phyloP scores from a whole-genome alignment of 2,888 invertebrate genomes.

The Taenaris catops region DNA sequence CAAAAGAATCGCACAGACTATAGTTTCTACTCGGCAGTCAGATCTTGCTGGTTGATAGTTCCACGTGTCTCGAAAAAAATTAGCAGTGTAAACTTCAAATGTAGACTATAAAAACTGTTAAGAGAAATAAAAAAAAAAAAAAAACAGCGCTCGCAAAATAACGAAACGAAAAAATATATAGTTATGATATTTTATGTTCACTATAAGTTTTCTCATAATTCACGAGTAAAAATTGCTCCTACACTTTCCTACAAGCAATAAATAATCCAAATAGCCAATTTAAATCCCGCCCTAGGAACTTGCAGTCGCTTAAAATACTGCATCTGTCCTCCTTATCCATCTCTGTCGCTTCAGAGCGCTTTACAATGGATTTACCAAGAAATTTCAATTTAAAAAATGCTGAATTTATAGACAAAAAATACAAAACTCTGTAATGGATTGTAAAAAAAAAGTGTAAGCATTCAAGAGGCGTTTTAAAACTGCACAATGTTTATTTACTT shows the following conservation, averaged over 20 bases:
- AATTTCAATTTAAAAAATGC: conserved; percentile 20
- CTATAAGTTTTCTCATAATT: no score
- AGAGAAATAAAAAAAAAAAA: no score
- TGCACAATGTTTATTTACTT: conserved; percentile 9
- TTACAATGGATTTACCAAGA: conserved; percentile 15
- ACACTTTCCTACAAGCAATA: conserved; percentile 13
- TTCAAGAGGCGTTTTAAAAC: conserved; percentile 12
- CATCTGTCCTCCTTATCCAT: conserved; percentile 21
- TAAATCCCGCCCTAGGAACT: conserved; percentile 15
- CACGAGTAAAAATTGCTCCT: conserved; percentile 11
- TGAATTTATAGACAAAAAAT: conserved; percentile 15
- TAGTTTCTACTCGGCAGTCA: no score
- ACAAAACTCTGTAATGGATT: conserved; percentile 13
- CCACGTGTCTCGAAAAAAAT: no score
- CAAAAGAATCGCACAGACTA: no score
- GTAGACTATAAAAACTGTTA: no score
- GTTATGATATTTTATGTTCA: no score
- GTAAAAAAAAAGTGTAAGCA: conserved; percentile 7
- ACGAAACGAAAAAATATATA: no score
- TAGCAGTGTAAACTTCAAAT: no score
- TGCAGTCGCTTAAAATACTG: conserved; percentile 18
- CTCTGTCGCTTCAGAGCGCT: conserved; percentile 18
- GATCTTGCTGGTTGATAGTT: no score
- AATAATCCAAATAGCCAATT: conserved; percentile 24
- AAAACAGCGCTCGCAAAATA: no score